phyloP scores from a whole-genome alignment of 2,113 vertebrate genomes.

The Chionodraco myersi region DNA sequence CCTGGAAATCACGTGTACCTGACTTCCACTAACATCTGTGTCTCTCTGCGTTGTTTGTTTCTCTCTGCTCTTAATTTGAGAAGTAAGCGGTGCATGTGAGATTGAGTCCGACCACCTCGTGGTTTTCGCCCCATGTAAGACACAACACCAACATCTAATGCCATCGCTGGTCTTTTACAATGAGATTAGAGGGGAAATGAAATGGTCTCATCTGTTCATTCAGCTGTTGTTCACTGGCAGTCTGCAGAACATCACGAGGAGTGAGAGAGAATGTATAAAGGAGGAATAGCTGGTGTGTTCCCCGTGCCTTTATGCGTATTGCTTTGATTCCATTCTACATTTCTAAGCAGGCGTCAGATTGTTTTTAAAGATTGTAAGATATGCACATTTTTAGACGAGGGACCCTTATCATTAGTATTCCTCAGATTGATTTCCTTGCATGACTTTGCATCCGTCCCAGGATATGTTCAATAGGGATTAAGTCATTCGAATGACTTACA shows the following conservation, averaged over 20 bases:
- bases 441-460: constrained; percentile 2
- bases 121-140: not conserved
- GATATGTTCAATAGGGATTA: not conserved
- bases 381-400: not conserved
- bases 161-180: not conserved
- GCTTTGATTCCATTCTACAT: not conserved
- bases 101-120: constrained; percentile 17
- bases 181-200: not conserved
- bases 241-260: no score
- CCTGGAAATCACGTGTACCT: not conserved
- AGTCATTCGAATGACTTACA: not conserved
- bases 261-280: no score
- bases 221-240: not conserved
- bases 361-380: not conserved
- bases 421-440: not conserved
- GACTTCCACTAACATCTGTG: not conserved
- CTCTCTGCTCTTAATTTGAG: not conserved
- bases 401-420: not conserved
- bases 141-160: not conserved
- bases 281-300: not conserved
- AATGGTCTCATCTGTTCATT: constrained; percentile 1
- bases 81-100: constrained; percentile 3
- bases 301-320: not conserved
- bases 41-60: not conserved
- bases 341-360: not conserved